Base-by-base conservation (phyloP, 1,140 invertebrate species). In the Gryon sp. region DNA sequence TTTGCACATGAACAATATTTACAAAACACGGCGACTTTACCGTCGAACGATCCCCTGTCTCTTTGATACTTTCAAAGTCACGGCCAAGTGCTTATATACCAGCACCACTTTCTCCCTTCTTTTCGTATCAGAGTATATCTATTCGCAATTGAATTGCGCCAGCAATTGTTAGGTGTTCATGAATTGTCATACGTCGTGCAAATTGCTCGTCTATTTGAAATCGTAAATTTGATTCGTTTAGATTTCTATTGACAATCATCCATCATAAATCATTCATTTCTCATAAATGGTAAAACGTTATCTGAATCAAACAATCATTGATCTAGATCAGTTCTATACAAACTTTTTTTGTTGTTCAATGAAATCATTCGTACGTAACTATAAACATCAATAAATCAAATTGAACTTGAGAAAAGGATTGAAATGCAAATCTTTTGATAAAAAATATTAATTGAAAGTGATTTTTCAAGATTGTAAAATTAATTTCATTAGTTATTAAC, bases 71-170 rank as follows among this genome's bases (percentile, higher is more conserved):
- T 84, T 85, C 85, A 89, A 88, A 87, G 87, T 89, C 87, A 89
- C 69, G 87, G 87, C 77, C 87, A 88, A 81, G 76, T 83, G 72
- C 75, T 87, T 88, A 87, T 89, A 89, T 87, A 87, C 83, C 70
- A 52, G 73, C 62, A 73, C 80, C 57, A 87, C 87, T 89, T 88
- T 89, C 87, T 87, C 86, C 86, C 85, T 86, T 86, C 85, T 86
- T 82, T 79, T 78, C 73, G 76, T 80, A 80, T 32, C 36, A 32
- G 11, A 59, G 57, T 41, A 24, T 63, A 63, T 50, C 16, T 63
- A 60, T 38, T 45, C 53, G 9, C 15, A 6, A 57, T 20, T 65
- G 22, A 40, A 52, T 38, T 46, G 30, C 34, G 34, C 36, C 38
- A 38, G 38, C 16, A 59, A 77, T 43, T 78, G 50, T 53, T 43